A percentile compares a stretch with the other conserved stretches of the same genome.
Evolutionary conservation across 1,140 invertebrate species (phyloP).

Genomic region (Sitodiplosis mosellana): DNA sequence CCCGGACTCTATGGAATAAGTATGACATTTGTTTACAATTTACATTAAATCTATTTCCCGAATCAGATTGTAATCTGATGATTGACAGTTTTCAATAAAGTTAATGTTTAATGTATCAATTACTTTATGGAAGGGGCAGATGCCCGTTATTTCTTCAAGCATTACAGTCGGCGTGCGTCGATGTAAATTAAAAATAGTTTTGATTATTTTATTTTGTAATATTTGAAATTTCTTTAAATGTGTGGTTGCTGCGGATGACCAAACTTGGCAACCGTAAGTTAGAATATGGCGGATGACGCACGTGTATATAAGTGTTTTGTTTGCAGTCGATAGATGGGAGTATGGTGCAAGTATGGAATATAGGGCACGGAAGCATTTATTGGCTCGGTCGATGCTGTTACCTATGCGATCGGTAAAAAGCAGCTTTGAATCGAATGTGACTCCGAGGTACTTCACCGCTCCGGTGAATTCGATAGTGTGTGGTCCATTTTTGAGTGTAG

Average conservation of each 20-base stretch:
- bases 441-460: background rate
- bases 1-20: too few relatives aligned
- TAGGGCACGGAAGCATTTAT: background rate
- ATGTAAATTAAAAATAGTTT: too few relatives aligned
- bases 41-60: too few relatives aligned
- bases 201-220: background rate
- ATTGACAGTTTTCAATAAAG: too few relatives aligned
- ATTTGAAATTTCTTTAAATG: background rate
- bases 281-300: background rate
- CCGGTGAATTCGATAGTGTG: background rate
- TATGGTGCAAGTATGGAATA: background rate
- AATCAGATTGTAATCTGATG: too few relatives aligned
- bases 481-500: background rate
- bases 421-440: background rate
- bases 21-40: too few relatives aligned
- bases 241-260: background rate
- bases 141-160: too few relatives aligned
- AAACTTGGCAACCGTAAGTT: background rate
- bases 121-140: too few relatives aligned
- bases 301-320: background rate
- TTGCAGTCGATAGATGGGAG: background rate
- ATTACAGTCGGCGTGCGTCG: too few relatives aligned
- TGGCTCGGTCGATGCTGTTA: background rate
- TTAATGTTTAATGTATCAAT: too few relatives aligned
- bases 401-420: background rate